Base-by-base conservation (phyloP, 2,888 invertebrate species). In the Lysandra bellargus region DNA sequence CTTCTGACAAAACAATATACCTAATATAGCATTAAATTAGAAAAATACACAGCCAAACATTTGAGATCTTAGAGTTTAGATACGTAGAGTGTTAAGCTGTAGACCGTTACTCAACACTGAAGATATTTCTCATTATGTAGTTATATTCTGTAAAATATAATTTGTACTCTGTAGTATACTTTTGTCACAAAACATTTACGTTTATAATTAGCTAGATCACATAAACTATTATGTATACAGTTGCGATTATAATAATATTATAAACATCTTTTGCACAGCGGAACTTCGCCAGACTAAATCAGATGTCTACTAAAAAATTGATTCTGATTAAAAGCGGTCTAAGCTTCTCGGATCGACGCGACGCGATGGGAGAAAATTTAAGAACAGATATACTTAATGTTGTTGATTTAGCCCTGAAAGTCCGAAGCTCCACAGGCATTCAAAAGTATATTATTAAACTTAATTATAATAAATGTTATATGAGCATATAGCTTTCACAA, bases 31-130 rank as follows among this genome's bases (percentile, higher is more conserved):
- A 69, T 37, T 12, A 37, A 69, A 69, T 69, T 9, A 69, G 30
- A 86, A 84, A 83, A 83, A 87, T 89, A 91, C 93, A 93, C 93
- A 93, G 93, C 93, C 93, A 69, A 33, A 87, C 86, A 91, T 86
- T 84, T 85, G 92, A 92, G 92, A 93, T 92, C 91, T 87, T 88
- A 83, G 81, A 75, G 80, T 75, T 57, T 69, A 53, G 78, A 9
- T 53, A 80, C 78, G 44, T 40, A 40, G 49, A 12, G 49, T 49
- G 9, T 12, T 74, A 37, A 82, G 83, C 84, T 12, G 12, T 85
- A 83, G 85, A 80, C 69, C 69, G 57, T 80, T 69, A 69, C 12
- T 57, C 57, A 57, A 57, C 69, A 69, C 69, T 5, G 69, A 69
- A 69, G 69, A 33, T 37, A 69, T 37, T 69, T 69, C 4, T 17